Base-by-base conservation (phyloP, 2,797 vertebrate genomes). In the Helarctos malayanus region DNA sequence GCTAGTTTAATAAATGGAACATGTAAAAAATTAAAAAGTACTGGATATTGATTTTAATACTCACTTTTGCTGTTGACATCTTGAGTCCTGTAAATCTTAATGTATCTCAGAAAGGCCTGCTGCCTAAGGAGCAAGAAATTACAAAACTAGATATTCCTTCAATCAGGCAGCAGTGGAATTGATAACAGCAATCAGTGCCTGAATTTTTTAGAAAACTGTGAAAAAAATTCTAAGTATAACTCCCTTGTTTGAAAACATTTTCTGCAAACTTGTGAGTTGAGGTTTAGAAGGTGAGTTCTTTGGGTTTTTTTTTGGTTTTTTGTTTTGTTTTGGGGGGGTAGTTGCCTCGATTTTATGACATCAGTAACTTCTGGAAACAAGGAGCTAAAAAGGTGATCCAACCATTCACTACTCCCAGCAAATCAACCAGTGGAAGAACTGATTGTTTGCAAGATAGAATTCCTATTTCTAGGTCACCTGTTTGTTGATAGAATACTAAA, bases 131-230 rank as follows among this genome's bases (percentile, higher is more conserved):
- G 7, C 11, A 84, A 61, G 47, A 92, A 96, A 68, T 59, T 29
- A 47, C 1, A 75, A 86, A 91, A 71, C 32, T 87, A 75, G 14
- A n/a, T 89, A 38, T 19, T 95, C 32, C 23, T 45, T 95, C 4
- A 76, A 1, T 92, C 41, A 61, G 19, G n/a, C 79, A 89, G 86
- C 6, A 89, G 29, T 93, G 3, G 27, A 80, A 80, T 73, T 49
- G 45, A n/a, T 88, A 54, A 54, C 45, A 63, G 11, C 80, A 96
- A 29, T 61, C 45, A 94, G 21, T 59, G 18, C n/a, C 52, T 95
- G 38, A 93, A 91, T 69, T 96, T 96, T 96, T 91, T 91, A 96
- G 56, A 94, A 91, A 92, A 52, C 29, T 92, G 89, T 73, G 9
- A 90, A 57, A 91, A 95, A 95, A 92, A n/a, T 78, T 96, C 35